Evolutionary conservation across 2,797 vertebrate species (phyloP).

Genomic region (Euphonia xanthogaster): DNA sequence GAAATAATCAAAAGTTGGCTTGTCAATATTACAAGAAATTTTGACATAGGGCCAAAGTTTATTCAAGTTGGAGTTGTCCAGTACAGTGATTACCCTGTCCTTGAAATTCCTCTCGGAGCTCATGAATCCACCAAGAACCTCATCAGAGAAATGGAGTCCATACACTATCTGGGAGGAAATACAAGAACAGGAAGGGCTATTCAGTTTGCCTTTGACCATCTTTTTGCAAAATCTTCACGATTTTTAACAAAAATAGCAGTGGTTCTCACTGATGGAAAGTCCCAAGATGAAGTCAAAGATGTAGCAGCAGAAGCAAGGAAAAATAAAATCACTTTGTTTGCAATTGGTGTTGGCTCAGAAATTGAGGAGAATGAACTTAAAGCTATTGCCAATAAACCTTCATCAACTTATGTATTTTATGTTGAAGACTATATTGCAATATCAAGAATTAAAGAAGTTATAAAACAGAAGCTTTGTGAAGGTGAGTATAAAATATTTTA

Average conservation of each 20-base stretch:
- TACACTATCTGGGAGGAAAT: conserved; percentile 94
- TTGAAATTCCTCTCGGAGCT: conserved; percentile 92
- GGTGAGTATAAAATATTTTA: conserved; percentile 74
- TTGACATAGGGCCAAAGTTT: conserved; percentile 95
- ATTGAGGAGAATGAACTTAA: conserved; percentile 88
- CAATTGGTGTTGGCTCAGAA: conserved; percentile 92
- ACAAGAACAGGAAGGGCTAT: conserved; percentile 93
- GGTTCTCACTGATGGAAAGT: conserved; percentile 96
- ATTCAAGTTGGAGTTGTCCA: conserved; percentile 96
- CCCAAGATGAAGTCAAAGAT: conserved; percentile 92
- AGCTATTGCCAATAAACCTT: conserved; percentile 94
- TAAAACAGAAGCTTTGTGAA: conserved; percentile 98
- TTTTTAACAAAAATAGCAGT: conserved; percentile 93
- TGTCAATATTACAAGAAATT: conserved; percentile 93
- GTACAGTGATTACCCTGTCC: conserved; percentile 91
- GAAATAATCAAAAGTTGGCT: conserved; percentile 97
- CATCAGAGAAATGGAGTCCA: conserved; percentile 85
- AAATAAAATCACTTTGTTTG: conserved; percentile 92
- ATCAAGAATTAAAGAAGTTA: conserved; percentile 93
- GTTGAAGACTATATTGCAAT: conserved; percentile 97
- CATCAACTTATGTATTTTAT: conserved; percentile 92
- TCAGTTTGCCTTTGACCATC: conserved; percentile 89
- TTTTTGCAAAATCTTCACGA: conserved; percentile 91
- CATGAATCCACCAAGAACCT: conserved; percentile 82
- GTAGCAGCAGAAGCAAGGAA: conserved; percentile 90